phyloP scores from a whole-genome alignment of 2,888 invertebrate species.

The Amblyteles armatorius region DNA sequence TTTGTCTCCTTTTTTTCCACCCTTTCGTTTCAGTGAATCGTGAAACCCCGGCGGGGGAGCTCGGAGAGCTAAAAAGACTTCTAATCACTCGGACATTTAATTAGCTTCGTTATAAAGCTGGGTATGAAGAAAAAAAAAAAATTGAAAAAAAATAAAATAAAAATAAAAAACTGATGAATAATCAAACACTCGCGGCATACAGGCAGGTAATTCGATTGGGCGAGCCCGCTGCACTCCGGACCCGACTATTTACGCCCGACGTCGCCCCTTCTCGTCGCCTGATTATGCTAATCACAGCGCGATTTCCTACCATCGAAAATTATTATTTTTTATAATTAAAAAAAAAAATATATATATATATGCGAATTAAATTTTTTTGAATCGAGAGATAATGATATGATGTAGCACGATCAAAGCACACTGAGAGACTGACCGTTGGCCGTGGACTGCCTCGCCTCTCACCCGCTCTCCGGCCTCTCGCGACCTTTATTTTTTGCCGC shows the following conservation, averaged over 20 bases:
- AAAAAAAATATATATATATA: too few relatives aligned
- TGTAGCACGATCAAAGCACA: constrained; percentile 74
- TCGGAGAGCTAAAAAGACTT: constrained; percentile 52
- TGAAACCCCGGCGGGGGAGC: constrained; percentile 51
- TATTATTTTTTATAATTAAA: not conserved
- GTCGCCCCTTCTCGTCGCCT: not conserved
- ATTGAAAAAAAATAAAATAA: not conserved
- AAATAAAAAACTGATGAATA: constrained; percentile 24
- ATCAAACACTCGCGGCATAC: constrained; percentile 42
- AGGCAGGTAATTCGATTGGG: constrained; percentile 46
- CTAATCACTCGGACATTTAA: constrained; percentile 63
- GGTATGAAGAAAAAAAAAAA: constrained; percentile 25
- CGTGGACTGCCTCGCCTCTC: constrained; percentile 57
- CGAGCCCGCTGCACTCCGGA: constrained; percentile 17
- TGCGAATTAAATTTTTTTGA: not conserved
- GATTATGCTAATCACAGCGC: constrained; percentile 27
- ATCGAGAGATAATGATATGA: constrained; percentile 38
- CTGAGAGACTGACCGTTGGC: constrained; percentile 75
- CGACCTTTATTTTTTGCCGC: constrained; percentile 68
- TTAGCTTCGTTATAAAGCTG: constrained; percentile 56
- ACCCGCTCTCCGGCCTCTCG: constrained; percentile 62
- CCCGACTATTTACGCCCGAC: not conserved
- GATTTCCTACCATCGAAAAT: constrained; percentile 7
- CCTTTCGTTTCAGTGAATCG: constrained; percentile 56
- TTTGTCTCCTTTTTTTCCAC: constrained; percentile 1